phyloP scores from a whole-genome alignment of 2,888 invertebrate species.

The Crossocerus cetratus region DNA sequence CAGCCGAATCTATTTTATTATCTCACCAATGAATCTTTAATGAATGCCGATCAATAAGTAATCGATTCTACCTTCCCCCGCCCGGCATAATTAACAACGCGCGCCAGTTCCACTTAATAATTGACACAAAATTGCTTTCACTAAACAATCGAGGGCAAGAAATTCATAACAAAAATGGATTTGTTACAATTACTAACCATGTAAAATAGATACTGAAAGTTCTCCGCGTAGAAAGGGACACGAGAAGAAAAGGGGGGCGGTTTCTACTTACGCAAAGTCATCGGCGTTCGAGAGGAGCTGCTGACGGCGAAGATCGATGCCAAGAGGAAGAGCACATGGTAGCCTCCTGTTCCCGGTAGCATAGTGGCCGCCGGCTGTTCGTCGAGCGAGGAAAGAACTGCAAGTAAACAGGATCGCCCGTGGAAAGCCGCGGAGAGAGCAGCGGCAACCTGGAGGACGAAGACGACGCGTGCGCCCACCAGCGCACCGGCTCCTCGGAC shows the following conservation, averaged over 20 bases:
- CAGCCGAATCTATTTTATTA: no score
- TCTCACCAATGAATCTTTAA: constrained; percentile 24
- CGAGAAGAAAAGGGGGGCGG: not conserved
- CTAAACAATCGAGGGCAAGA: no score
- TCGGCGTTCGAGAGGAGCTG: constrained; percentile 55
- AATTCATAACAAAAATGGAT: no score
- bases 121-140: not conserved
- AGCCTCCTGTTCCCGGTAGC: constrained; percentile 36
- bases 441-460: constrained; percentile 24
- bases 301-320: constrained; percentile 35
- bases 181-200: not conserved
- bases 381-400: constrained; percentile 23
- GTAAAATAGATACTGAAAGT: not conserved
- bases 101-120: not conserved
- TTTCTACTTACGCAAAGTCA: constrained; percentile 64
- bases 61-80: no score
- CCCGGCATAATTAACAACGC: not conserved
- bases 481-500: constrained; percentile 63
- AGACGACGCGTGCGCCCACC: constrained; percentile 14
- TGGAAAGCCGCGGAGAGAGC: constrained; percentile 27
- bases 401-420: constrained; percentile 39
- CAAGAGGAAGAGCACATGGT: constrained; percentile 27
- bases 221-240: not conserved
- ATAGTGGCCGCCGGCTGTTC: constrained; percentile 49
- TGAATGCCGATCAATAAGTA: constrained; percentile 22